phyloP scores from a whole-genome alignment of 2,888 invertebrate genomes.

The Opisthograptis luteolata region DNA sequence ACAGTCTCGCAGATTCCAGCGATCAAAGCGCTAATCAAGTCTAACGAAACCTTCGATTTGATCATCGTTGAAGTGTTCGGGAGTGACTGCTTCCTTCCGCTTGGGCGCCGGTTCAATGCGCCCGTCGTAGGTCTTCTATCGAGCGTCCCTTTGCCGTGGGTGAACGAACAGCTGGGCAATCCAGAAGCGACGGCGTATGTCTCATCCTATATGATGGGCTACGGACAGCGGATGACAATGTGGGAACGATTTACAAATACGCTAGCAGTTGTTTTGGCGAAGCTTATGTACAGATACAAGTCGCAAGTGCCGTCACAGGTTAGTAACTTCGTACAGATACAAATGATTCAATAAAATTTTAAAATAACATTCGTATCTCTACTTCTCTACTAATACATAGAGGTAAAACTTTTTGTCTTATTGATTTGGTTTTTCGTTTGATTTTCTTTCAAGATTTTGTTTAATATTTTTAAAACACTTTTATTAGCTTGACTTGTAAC shows the following conservation, averaged over 20 bases:
- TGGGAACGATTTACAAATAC: constrained; percentile 79
- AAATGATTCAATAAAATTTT: too few species aligned
- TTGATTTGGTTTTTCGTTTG: too few species aligned
- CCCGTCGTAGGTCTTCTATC: constrained; percentile 82
- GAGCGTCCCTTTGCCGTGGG: constrained; percentile 83
- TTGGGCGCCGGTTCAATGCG: constrained; percentile 79
- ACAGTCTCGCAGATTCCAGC: constrained; percentile 68
- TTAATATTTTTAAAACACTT: too few species aligned
- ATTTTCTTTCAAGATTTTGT: too few species aligned
- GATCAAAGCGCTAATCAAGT: constrained; percentile 66
- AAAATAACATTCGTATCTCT: too few species aligned
- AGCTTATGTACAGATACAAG: constrained; percentile 66
- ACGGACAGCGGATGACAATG: constrained; percentile 75
- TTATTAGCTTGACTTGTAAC: too few species aligned
- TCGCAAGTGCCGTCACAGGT: constrained; percentile 77
- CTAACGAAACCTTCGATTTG: constrained; percentile 65
- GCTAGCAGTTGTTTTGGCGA: constrained; percentile 65
- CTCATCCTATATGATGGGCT: constrained; percentile 82
- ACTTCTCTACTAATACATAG: too few species aligned
- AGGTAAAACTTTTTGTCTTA: too few species aligned
- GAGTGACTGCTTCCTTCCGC: constrained; percentile 83
- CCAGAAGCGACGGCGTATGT: constrained; percentile 84
- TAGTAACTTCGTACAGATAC: constrained; percentile 30
- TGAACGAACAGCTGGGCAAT: constrained; percentile 81
- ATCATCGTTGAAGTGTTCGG: constrained; percentile 82